Conservation (phyloP, 1,140 invertebrate genomes). For the Bombus sibiricus region DNA sequence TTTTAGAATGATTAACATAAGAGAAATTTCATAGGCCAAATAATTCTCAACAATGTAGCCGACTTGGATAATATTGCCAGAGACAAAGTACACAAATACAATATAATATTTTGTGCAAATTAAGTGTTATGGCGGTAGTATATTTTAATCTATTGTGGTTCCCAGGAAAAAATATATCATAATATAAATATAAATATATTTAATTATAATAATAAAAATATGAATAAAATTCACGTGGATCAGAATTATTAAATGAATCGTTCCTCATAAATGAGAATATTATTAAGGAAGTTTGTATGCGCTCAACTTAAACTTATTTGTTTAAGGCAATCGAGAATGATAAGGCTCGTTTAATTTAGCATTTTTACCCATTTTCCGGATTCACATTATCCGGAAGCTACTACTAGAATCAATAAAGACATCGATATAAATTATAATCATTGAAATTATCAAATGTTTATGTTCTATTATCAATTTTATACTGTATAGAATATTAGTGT, state of each 20-base stretch:
- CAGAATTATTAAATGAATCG: not conserved
- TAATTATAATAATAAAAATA: too few relatives aligned
- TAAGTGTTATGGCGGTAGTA: too few relatives aligned
- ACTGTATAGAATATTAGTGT: not conserved
- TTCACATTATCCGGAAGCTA: not conserved
- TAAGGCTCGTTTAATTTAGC: conserved; percentile 9
- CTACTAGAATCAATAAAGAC: not conserved
- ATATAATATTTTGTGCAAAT: too few relatives aligned
- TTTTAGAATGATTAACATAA: too few relatives aligned
- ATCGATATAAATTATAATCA: not conserved
- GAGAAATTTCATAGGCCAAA: too few relatives aligned
- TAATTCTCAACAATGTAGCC: too few relatives aligned
- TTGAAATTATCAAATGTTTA: conserved; percentile 12
- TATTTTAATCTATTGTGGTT: not conserved
- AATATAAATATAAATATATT: not conserved
- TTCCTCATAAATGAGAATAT: not conserved
- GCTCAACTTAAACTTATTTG: conserved; percentile 14
- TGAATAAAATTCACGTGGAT: too few relatives aligned
- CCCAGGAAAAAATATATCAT: too few relatives aligned
- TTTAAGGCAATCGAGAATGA: not conserved
- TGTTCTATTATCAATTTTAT: conserved; percentile 4
- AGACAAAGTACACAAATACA: too few relatives aligned
- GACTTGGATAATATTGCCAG: too few relatives aligned
- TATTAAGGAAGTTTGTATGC: not conserved
- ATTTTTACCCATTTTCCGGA: not conserved